phyloP scores from a whole-genome alignment of 2,888 invertebrate species.

The Deilephila elpenor region DNA sequence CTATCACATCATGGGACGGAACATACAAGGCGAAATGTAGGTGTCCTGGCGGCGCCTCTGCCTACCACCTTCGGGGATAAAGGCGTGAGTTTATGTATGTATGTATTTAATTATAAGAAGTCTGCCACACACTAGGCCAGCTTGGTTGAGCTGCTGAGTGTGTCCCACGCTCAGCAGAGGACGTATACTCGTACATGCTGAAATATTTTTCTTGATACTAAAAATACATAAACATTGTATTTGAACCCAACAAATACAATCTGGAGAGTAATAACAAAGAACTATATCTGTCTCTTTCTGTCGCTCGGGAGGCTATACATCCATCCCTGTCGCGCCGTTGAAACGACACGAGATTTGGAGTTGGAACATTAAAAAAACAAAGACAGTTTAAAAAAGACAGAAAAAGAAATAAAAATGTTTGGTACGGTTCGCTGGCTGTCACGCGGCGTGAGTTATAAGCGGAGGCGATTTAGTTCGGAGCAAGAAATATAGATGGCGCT shows the following conservation, averaged over 20 bases:
- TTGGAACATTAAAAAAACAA: constrained; percentile 29
- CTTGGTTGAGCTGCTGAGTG: too few species aligned
- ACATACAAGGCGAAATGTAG: too few species aligned
- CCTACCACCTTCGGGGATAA: too few species aligned
- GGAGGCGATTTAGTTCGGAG: background rate
- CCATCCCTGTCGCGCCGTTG: background rate
- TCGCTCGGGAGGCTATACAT: background rate
- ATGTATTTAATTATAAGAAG: too few species aligned
- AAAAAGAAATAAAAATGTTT: constrained; percentile 27
- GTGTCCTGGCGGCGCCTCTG: too few species aligned
- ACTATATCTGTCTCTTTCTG: background rate
- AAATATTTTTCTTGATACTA: too few species aligned
- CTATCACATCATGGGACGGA: too few species aligned
- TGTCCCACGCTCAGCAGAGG: too few species aligned
- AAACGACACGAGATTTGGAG: constrained; percentile 22
- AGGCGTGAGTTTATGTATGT: too few species aligned
- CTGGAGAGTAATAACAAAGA: background rate
- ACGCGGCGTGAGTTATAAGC: constrained; percentile 7
- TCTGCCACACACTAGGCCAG: too few species aligned
- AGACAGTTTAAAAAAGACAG: constrained; percentile 27
- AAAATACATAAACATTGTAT: too few species aligned
- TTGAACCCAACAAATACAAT: background rate
- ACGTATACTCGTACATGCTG: too few species aligned
- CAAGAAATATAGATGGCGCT: background rate
- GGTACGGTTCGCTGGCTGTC: constrained; percentile 6